phyloP scores from a whole-genome alignment of 2,888 invertebrate genomes.

The Spisula solida region DNA sequence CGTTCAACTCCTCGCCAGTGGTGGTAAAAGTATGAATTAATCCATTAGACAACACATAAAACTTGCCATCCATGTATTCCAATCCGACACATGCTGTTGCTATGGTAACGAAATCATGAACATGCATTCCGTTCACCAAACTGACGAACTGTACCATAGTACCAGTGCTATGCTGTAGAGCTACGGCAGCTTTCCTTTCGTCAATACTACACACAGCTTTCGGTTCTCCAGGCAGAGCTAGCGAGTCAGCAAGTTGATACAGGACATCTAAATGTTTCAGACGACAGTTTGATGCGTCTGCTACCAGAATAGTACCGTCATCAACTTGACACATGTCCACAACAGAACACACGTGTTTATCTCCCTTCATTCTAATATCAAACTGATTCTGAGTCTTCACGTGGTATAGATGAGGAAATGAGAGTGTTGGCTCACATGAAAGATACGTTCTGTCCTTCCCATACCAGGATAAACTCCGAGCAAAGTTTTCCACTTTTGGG shows the following conservation, averaged over 20 bases:
- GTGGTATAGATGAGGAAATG: conserved; percentile 57
- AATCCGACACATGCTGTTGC: conserved; percentile 35
- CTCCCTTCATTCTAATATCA: conserved; percentile 55
- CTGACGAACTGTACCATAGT: conserved; percentile 35
- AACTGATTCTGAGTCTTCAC: conserved; percentile 55
- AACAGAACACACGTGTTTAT: conserved; percentile 51
- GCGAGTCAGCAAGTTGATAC: conserved; percentile 43
- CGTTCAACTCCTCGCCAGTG: conserved; percentile 31
- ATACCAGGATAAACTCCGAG: conserved; percentile 58
- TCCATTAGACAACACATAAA: conserved; percentile 36
- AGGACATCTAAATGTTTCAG: conserved; percentile 62
- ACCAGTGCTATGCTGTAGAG: conserved; percentile 2
- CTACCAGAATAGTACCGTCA: conserved; percentile 57
- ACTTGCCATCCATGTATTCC: neutral
- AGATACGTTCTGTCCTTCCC: conserved; percentile 66
- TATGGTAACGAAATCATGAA: conserved; percentile 18
- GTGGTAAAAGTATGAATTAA: conserved; percentile 31
- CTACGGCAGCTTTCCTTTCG: conserved; percentile 35
- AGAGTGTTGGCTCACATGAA: conserved; percentile 50
- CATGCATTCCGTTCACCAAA: neutral
- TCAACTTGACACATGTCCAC: conserved; percentile 48
- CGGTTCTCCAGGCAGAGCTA: conserved; percentile 31
- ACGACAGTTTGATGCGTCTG: conserved; percentile 46
- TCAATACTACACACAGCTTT: conserved; percentile 21
- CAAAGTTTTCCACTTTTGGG: conserved; percentile 61